Evolutionary conservation across 2,113 vertebrate species (phyloP).

Genomic region (Diglossa brunneiventris): DNA sequence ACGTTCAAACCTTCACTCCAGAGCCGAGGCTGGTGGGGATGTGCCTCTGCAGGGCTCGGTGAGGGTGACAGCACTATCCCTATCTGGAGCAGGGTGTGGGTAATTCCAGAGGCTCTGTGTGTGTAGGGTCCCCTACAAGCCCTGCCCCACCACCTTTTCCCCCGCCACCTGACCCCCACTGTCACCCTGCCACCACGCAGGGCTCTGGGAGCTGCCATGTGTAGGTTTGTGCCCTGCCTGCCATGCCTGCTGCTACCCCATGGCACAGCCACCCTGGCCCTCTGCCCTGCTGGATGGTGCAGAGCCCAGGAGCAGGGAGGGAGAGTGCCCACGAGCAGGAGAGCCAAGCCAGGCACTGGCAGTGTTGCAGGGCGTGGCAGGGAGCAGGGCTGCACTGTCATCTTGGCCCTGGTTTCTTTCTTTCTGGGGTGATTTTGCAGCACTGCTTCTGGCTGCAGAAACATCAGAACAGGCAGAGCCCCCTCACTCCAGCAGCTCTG

Average conservation of each 20-base stretch:
- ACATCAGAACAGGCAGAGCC: neutral
- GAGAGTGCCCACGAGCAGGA: neutral
- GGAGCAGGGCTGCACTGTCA: constrained; percentile 11
- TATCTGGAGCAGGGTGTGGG: neutral
- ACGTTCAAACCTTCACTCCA: rapidly evolving
- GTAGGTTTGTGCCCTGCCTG: neutral
- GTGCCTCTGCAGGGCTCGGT: neutral
- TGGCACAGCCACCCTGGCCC: neutral
- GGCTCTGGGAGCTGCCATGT: neutral
- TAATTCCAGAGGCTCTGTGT: neutral
- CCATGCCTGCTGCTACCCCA: rapidly evolving
- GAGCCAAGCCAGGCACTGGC: neutral
- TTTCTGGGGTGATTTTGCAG: neutral
- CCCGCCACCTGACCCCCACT: neutral
- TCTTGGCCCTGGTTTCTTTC: neutral
- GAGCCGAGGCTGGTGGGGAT: neutral
- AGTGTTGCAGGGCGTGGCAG: neutral
- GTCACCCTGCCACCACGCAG: rapidly evolving
- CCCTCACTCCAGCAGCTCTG: rapidly evolving
- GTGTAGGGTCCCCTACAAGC: no score
- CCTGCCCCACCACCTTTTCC: neutral
- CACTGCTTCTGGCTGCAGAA: neutral
- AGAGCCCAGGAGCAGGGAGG: neutral
- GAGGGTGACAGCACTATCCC: neutral
- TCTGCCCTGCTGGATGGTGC: rapidly evolving